Percentiles rank a stretch among this genome's conserved stretches.
These are phyloP conservation scores for Accipiter cooperii DNA, from an alignment of 2,113 vertebrate species.

Conservation along the genomic window DNA sequence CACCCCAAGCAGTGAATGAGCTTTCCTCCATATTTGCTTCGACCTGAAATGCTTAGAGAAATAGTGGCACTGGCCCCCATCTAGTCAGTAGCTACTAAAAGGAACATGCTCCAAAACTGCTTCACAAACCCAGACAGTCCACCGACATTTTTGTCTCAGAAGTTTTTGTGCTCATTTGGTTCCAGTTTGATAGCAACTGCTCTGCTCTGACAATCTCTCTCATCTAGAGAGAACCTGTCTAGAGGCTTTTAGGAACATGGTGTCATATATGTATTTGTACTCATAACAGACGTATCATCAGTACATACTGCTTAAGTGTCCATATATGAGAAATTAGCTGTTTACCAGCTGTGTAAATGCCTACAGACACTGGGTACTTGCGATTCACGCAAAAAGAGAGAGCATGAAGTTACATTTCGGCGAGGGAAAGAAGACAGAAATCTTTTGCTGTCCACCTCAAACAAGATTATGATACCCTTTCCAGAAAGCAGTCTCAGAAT, in stretches of 20 bases:
- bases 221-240: background rate
- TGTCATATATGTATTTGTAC: background rate
- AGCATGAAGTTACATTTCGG: background rate
- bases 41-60: background rate
- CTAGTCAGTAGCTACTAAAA: background rate
- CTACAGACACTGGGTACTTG: background rate
- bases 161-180: background rate
- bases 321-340: background rate
- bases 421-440: background rate
- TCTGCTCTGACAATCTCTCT: background rate
- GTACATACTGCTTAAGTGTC: background rate
- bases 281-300: background rate
- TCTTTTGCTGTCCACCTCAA: background rate
- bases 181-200: rapidly evolving
- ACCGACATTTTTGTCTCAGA: background rate
- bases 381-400: background rate
- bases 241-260: background rate
- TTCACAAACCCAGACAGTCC: background rate
- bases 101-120: background rate
- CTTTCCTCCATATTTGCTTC: background rate
- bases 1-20: background rate
- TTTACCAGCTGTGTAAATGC: background rate
- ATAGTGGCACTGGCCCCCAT: background rate
- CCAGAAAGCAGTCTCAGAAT: background rate
- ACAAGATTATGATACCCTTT: background rate